Percentiles rank a stretch among this genome's conserved stretches.
Evolutionary conservation across 2,888 invertebrate species (phyloP).

Genomic region (Dimorphilus gyrociliatus): DNA sequence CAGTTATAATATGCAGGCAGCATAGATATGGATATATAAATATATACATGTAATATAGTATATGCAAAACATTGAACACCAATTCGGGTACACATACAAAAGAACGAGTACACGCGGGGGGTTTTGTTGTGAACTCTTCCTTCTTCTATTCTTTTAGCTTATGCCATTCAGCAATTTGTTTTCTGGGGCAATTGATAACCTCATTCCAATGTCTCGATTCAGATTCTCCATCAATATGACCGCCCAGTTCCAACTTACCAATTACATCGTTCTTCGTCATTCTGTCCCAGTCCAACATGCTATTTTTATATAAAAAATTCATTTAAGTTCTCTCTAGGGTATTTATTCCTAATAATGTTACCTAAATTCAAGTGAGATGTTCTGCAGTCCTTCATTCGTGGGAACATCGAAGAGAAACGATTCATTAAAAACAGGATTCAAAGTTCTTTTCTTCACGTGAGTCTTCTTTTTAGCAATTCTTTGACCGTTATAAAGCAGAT

Average conservation of each 20-base stretch:
- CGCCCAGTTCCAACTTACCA: conserved; percentile 77
- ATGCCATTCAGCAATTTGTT: conserved; percentile 99
- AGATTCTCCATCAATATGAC: conserved; percentile 38
- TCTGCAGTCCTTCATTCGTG: conserved; percentile 52
- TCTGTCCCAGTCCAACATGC: conserved; percentile 89
- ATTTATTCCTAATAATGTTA: too few relatives aligned
- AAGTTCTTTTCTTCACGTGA: conserved; percentile 89
- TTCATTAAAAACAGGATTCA: conserved; percentile 97
- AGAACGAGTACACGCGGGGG: too few relatives aligned
- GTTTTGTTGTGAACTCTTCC: too few relatives aligned
- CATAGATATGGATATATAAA: too few relatives aligned
- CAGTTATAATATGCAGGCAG: too few relatives aligned
- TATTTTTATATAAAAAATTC: too few relatives aligned
- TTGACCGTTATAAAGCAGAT: conserved; percentile 88
- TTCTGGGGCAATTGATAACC: conserved; percentile 84
- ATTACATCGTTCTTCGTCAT: conserved; percentile 98
- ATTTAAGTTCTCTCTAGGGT: too few relatives aligned
- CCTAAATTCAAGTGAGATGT: conserved; percentile 68
- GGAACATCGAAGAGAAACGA: conserved; percentile 95
- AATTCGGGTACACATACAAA: too few relatives aligned
- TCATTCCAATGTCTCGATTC: conserved; percentile 81
- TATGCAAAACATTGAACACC: too few relatives aligned
- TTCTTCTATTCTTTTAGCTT: conserved; percentile 48
- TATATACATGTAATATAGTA: too few relatives aligned
- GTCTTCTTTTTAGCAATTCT: conserved; percentile 97